These are phyloP conservation scores for Amiota minor DNA, from an alignment of 2,888 invertebrate species.

Conservation along the genomic window DNA sequence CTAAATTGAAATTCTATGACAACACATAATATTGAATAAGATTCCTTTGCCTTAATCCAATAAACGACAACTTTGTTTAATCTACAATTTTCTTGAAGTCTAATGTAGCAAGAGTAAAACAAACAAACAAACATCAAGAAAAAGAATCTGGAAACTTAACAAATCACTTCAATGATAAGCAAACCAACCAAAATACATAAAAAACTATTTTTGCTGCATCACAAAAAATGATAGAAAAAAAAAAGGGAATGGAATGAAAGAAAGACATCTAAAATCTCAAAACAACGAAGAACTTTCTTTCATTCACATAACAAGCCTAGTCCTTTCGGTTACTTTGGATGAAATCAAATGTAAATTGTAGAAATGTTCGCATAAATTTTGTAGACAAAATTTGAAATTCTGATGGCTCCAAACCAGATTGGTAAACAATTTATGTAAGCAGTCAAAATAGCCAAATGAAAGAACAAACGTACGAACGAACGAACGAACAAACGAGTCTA, in stretches of 20 bases:
- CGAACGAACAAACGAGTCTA: neutral
- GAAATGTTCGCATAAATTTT: constrained; percentile 65
- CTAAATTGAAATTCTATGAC: constrained; percentile 13
- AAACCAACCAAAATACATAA: neutral
- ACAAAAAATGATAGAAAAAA: neutral
- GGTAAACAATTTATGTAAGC: constrained; percentile 69
- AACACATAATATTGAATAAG: neutral
- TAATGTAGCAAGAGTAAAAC: neutral
- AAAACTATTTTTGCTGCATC: neutral
- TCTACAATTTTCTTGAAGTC: neutral
- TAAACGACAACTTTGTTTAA: neutral
- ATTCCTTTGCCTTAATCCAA: constrained; percentile 9
- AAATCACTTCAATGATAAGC: constrained; percentile 1
- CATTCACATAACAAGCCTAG: neutral
- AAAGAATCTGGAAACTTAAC: neutral
- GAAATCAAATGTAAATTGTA: constrained; percentile 58
- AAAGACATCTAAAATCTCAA: neutral
- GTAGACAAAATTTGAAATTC: constrained; percentile 67
- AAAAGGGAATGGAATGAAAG: neutral
- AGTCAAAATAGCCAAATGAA: constrained; percentile 24
- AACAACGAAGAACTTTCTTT: neutral
- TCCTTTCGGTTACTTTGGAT: neutral
- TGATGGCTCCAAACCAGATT: constrained; percentile 66
- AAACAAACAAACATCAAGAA: neutral
- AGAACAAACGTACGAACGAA: neutral